Evolutionary conservation across 1,140 invertebrate species (phyloP).

Genomic region (Rhyzopertha dominica): DNA sequence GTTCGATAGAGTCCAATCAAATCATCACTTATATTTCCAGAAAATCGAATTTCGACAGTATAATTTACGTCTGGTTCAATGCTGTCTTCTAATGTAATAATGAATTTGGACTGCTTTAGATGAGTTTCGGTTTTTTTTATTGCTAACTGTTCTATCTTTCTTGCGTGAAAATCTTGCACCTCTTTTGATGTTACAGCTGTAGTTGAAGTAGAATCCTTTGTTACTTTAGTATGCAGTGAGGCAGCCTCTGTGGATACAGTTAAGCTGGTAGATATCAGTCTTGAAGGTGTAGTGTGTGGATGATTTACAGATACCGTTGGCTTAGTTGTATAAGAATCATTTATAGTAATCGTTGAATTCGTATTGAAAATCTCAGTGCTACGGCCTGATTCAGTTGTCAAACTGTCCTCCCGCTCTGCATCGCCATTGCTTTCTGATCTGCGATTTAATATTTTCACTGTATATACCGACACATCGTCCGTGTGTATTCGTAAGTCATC

Average conservation of each 20-base stretch:
- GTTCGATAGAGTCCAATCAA: constrained; percentile 37
- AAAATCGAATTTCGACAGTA: constrained; percentile 31
- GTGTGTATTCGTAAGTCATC: constrained; percentile 29
- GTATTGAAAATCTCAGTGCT: constrained; percentile 1
- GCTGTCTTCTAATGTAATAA: constrained; percentile 20
- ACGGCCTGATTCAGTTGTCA: constrained; percentile 3
- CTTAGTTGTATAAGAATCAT: constrained; percentile 2
- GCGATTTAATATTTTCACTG: constrained; percentile 14
- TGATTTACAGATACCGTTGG: too few species aligned
- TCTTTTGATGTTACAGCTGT: background rate
- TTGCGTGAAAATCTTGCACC: constrained; percentile 4
- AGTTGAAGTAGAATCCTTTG: background rate
- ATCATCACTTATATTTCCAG: constrained; percentile 35
- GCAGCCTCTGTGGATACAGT: constrained; percentile 11
- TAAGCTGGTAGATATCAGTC: too few species aligned
- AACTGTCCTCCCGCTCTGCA: too few species aligned
- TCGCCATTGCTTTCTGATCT: too few species aligned
- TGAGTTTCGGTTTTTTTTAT: constrained; percentile 22
- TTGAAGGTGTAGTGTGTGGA: too few species aligned
- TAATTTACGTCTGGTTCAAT: constrained; percentile 26
- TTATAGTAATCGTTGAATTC: background rate
- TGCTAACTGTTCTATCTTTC: constrained; percentile 12
- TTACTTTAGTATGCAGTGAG: too few species aligned
- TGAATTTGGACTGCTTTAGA: constrained; percentile 26
- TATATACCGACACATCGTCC: constrained; percentile 22